A percentile compares a stretch with the other conserved stretches of the same genome.
Conservation (phyloP, 2,113 vertebrate genomes). For the Silurus meridionalis region DNA sequence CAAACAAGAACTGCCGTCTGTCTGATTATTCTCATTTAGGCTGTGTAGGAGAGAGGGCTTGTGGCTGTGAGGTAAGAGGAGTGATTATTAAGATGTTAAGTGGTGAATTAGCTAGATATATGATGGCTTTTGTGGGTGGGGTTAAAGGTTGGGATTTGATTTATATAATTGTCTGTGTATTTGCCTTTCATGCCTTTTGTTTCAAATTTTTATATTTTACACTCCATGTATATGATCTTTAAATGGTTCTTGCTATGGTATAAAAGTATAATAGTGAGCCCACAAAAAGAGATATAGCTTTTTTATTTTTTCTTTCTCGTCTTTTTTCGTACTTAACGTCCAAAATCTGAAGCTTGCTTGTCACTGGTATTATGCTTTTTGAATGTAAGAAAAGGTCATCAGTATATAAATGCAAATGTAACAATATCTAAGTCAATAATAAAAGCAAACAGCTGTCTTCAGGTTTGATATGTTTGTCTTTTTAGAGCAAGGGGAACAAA, state of each 20-base stretch:
- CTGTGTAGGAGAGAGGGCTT: conserved; percentile 66
- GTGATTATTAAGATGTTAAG: conserved; percentile 13
- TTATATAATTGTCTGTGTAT: background rate
- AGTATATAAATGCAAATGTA: background rate
- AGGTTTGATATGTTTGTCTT: conserved; percentile 8
- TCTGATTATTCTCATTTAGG: conserved; percentile 71
- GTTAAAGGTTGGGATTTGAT: background rate
- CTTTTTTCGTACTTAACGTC: background rate
- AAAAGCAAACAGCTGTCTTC: background rate
- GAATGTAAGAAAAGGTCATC: background rate
- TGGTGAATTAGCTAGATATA: conserved; percentile 2
- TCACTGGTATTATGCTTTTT: background rate
- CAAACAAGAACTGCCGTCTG: conserved; percentile 55
- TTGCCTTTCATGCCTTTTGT: conserved; percentile 17
- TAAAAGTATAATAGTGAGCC: background rate
- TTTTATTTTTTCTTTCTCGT: background rate
- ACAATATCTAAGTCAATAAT: background rate
- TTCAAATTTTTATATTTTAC: background rate
- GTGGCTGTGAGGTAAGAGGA: conserved; percentile 54
- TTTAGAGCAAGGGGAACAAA: background rate
- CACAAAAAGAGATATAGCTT: background rate
- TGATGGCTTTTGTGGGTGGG: background rate
- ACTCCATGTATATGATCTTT: background rate
- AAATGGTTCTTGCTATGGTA: background rate
- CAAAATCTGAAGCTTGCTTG: background rate